Base-by-base conservation (phyloP, 2,113 vertebrate species). In the Cepphus grylle region DNA sequence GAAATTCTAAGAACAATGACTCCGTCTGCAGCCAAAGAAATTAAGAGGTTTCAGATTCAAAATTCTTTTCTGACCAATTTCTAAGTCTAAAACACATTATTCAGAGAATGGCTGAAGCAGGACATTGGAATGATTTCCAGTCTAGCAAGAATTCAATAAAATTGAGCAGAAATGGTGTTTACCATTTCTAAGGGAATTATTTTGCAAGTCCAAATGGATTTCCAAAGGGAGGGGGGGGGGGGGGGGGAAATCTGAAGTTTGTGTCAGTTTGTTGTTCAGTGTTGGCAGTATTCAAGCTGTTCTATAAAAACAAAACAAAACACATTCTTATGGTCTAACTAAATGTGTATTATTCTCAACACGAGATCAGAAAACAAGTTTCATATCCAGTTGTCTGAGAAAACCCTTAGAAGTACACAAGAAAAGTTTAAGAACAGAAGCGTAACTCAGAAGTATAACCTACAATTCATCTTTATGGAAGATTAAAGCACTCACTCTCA, bases 1-100 rank as follows among this genome's bases (percentile, higher is more conserved):
- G 71, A 92, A 86, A 90, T n/a, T 27, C 76, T 55, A 30, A 49
- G 78, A 86, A 96, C 96, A 97, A 97, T 96, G 12, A 77, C 88
- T 94, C 63, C 62, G 34, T 86, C 45, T 55, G 59, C 85, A 94
- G 96, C 96, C 96, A 96, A 96, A 73, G 71, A 70, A 88, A 90
- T 90, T 66, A 55, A 90, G 53, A 91, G 40, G 43, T 36, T 96
- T 90, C 47, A 56, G 81, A 96, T 69, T 82, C 65, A 66, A 72
- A 87, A 88, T 82, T 61, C 12, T 56, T 88, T 77, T 61, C 62
- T 92, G 88, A 58, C 49, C 71, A 49, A 50, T 81, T 77, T 85
- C 4, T 70, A 63, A 92, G 67, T 40, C 79, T 81, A 32, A 53
- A 92, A 21, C n/a, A 53, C 55, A 62, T 88, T 47, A 69, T 77